phyloP scores from a whole-genome alignment of 2,888 invertebrate species.

The Cryptus armator region DNA sequence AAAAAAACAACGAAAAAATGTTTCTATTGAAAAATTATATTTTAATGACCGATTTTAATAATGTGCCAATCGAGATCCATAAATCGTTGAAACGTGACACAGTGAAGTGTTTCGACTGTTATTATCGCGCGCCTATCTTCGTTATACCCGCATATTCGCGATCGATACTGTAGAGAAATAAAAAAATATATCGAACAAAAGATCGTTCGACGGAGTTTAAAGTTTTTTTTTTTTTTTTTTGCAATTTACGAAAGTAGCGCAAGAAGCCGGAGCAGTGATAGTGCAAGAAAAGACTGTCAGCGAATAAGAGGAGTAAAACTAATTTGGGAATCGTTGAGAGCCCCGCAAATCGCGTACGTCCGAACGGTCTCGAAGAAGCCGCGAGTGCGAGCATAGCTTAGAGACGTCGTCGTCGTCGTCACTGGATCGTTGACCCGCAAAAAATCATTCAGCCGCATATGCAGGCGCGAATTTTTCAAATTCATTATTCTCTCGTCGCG shows the following conservation, averaged over 20 bases:
- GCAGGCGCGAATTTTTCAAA: constrained; percentile 1
- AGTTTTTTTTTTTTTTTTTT: background rate
- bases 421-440: constrained; percentile 62
- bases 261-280: background rate
- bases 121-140: background rate
- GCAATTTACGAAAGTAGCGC: background rate
- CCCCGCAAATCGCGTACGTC: constrained; percentile 37
- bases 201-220: background rate
- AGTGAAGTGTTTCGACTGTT: background rate
- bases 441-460: constrained; percentile 46
- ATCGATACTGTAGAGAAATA: too few relatives aligned
- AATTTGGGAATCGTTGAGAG: constrained; percentile 60
- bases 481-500: background rate
- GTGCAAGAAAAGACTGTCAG: constrained; percentile 13
- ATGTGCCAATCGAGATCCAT: too few relatives aligned
- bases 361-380: constrained; percentile 1
- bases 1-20: too few relatives aligned
- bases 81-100: background rate
- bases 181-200: background rate
- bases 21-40: too few relatives aligned
- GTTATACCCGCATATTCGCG: background rate
- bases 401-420: background rate
- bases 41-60: too few relatives aligned
- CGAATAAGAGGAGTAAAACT: constrained; percentile 59
- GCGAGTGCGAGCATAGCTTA: background rate